Evolutionary conservation across 2,888 invertebrate species (phyloP).

Genomic region (Silvanus unidentatus): DNA sequence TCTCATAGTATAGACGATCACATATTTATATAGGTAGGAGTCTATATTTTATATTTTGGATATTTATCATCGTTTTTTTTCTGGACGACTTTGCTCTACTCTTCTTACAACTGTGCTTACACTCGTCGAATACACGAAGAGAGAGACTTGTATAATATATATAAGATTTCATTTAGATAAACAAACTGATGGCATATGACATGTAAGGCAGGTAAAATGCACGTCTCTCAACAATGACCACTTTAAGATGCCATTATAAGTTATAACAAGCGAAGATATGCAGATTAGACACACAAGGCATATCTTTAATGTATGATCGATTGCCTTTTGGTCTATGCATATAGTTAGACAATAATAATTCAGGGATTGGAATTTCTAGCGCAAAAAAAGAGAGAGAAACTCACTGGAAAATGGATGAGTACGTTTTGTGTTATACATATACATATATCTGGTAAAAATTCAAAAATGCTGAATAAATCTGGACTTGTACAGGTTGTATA

Average conservation of each 20-base stretch:
- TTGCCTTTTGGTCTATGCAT: conserved; percentile 10
- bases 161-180: conserved; percentile 43
- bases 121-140: not conserved
- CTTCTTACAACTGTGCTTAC: conserved; percentile 17
- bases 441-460: no score
- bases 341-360: no score
- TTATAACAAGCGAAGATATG: conserved; percentile 19
- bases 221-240: conserved; percentile 39
- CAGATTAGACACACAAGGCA: conserved; percentile 24
- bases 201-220: conserved; percentile 38
- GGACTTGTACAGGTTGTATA: no score
- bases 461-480: no score
- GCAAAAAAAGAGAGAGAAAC: no score
- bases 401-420: no score
- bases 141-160: no score
- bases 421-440: no score
- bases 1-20: conserved; percentile 25
- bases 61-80: conserved; percentile 44
- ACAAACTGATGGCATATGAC: conserved; percentile 37
- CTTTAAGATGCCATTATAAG: conserved; percentile 31
- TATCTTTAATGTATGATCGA: conserved; percentile 23
- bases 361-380: no score
- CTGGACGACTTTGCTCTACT: conserved; percentile 18
- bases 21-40: no score
- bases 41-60: conserved; percentile 38